Conservation (phyloP, 1,140 invertebrate species). For the Drosophila ficusphila region DNA sequence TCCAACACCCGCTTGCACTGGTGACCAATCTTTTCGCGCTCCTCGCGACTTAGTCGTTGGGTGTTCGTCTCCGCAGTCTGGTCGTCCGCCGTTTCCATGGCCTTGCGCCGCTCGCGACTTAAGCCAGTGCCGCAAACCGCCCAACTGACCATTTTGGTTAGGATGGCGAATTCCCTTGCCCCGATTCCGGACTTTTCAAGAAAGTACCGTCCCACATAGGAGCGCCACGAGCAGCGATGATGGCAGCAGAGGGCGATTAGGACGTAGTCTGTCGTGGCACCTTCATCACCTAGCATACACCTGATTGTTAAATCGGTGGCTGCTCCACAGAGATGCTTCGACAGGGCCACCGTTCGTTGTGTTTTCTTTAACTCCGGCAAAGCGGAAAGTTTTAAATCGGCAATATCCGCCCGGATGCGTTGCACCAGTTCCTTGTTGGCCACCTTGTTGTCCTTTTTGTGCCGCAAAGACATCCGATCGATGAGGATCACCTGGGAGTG, state of each 20-base stretch:
- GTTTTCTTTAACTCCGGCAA: conserved; percentile 85
- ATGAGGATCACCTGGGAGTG: conserved; percentile 88
- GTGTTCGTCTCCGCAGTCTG: conserved; percentile 61
- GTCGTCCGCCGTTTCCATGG: conserved; percentile 72
- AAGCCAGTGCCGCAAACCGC: conserved; percentile 90
- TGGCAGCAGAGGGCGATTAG: conserved; percentile 95
- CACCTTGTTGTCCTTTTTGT: conserved; percentile 91
- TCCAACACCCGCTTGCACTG: conserved; percentile 91
- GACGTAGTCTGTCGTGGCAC: conserved; percentile 86
- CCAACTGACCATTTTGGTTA: conserved; percentile 93
- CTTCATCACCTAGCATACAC: conserved; percentile 85
- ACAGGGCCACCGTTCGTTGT: conserved; percentile 88
- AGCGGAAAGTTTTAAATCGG: conserved; percentile 88
- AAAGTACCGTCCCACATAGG: conserved; percentile 88
- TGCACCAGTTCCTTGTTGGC: conserved; percentile 85
- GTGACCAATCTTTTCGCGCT: conserved; percentile 88
- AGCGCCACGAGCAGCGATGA: conserved; percentile 90
- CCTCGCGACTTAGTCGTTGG: conserved; percentile 73
- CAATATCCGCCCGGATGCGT: conserved; percentile 90
- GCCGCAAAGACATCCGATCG: conserved; percentile 91
- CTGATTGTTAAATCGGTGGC: conserved; percentile 91
- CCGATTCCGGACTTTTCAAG: conserved; percentile 86
- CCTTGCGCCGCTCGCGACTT: conserved; percentile 84
- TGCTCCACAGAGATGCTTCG: conserved; percentile 94
- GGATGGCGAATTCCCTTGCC: conserved; percentile 89